Percentiles rank a stretch among this genome's conserved stretches.
These are phyloP conservation scores for Maniola hyperantus DNA, from an alignment of 2,888 invertebrate genomes.

Conservation along the genomic window DNA sequence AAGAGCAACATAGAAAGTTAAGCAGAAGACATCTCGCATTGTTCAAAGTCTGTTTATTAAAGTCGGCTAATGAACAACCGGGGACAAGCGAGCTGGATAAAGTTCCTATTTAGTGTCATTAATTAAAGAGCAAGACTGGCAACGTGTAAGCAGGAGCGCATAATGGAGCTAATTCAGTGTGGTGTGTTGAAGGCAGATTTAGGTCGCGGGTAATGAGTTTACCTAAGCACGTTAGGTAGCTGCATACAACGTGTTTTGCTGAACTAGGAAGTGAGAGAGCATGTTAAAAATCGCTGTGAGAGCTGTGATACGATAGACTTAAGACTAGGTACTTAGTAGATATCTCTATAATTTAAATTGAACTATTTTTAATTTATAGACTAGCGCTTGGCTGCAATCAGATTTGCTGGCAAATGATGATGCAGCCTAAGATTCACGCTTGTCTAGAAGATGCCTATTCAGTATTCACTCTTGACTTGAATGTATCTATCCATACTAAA, in stretches of 20 bases:
- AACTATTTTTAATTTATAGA: too few relatives aligned
- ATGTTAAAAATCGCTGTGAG: not conserved
- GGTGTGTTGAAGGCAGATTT: slow-evolving; percentile 31
- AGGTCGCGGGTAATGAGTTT: slow-evolving; percentile 37
- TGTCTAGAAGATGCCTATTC: too few relatives aligned
- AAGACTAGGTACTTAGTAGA: too few relatives aligned
- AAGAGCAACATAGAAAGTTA: slow-evolving; percentile 14
- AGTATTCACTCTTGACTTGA: too few relatives aligned
- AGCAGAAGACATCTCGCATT: slow-evolving; percentile 16
- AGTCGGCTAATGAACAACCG: slow-evolving; percentile 12
- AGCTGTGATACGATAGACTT: too few relatives aligned
- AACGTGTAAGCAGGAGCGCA: slow-evolving; percentile 29
- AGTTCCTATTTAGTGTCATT: slow-evolving; percentile 19
- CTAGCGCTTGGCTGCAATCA: too few relatives aligned
- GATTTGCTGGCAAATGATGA: too few relatives aligned
- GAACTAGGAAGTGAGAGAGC: not conserved
- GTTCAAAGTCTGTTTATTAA: slow-evolving; percentile 8
- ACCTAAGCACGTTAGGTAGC: slow-evolving; percentile 22
- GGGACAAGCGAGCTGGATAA: slow-evolving; percentile 2
- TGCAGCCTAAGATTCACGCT: too few relatives aligned
- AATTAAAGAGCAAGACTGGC: slow-evolving; percentile 32
- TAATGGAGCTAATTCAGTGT: slow-evolving; percentile 34
- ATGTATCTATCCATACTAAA: too few relatives aligned
- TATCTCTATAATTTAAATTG: too few relatives aligned
- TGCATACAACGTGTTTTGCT: slow-evolving; percentile 4